Percentiles rank a stretch among this genome's conserved stretches.
Evolutionary conservation across 2,113 vertebrate species (phyloP).

Genomic region (Procavia capensis): DNA sequence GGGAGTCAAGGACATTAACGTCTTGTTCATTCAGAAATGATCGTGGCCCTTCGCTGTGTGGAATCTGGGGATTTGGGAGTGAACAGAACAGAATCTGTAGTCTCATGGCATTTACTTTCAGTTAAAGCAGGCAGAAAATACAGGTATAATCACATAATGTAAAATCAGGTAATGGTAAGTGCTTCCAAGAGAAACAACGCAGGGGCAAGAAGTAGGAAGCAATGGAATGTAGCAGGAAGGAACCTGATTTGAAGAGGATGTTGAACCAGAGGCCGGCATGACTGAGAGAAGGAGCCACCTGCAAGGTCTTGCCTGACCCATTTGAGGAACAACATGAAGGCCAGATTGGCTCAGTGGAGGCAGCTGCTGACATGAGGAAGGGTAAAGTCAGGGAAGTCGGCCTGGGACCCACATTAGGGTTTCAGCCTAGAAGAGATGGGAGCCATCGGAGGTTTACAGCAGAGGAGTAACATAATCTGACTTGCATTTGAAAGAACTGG

Average conservation of each 20-base stretch:
- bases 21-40: neutral
- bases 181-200: neutral
- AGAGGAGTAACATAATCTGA: no score
- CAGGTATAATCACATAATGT: neutral
- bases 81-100: neutral
- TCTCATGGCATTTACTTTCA: neutral
- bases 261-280: neutral
- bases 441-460: neutral
- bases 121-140: neutral
- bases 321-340: neutral
- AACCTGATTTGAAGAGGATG: neutral
- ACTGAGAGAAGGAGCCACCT: neutral
- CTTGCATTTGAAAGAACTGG: neutral
- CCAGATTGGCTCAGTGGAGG: neutral
- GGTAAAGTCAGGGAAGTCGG: no score
- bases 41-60: neutral
- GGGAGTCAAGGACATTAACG: neutral
- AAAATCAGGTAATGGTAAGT: neutral
- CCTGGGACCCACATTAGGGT: fast-evolving
- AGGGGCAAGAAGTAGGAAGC: neutral
- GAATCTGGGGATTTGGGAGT: neutral
- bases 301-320: fast-evolving
- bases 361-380: fast-evolving
- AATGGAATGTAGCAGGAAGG: neutral
- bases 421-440: neutral